Evolutionary conservation across 2,797 vertebrate species (phyloP), one percentile per base, ranked within the genome.

Genomic region (Alauda arvensis): DNA sequence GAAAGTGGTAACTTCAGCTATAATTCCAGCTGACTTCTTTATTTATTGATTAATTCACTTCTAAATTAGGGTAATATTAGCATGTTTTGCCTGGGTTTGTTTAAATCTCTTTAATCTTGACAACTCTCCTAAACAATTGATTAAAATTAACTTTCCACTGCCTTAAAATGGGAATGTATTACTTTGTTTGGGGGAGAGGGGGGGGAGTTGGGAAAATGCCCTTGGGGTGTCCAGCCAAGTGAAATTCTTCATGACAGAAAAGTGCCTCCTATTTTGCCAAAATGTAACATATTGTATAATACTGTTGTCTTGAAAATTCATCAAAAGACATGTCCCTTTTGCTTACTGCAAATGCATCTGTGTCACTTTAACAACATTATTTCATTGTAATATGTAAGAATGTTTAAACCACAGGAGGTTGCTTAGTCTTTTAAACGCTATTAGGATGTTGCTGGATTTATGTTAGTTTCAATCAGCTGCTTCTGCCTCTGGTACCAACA

Each of bases 21-120:
- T 87, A 91, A 77, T 79, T 93, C 67, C 70, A 69, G 34, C 49
- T 78, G 80, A 72, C 45, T 90, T 71, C 31, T 56, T 83, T 74
- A 60, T 71, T 77, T 83, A 45, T 53, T 89, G 25, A 69, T 76
- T 4, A 76, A 87, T 81, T 76, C 5, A 17, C 17, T 72, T 89
- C 42, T 76, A 65, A 83, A 85, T 83, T 66, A 70, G 23, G 56
- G 25, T 78, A 53, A 33, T 72, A 76, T 14, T 68, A 76, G 49
- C 21, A 20, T 76, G 45, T 63, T 89, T 77, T 83, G 31, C 42
- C 31, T 81, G 60, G 40, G 25, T 91, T 75, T 80, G 52, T 68
- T 76, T 85, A 81, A 71, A 68, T 69, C 20, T 77, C 0, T 72
- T 72, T 83, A 67, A 82, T 79, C 20, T 62, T 7, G 3, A 76